These are phyloP conservation scores for Corythornis vintsioides DNA, from an alignment of 2,113 vertebrate genomes.

Conservation along the genomic window DNA sequence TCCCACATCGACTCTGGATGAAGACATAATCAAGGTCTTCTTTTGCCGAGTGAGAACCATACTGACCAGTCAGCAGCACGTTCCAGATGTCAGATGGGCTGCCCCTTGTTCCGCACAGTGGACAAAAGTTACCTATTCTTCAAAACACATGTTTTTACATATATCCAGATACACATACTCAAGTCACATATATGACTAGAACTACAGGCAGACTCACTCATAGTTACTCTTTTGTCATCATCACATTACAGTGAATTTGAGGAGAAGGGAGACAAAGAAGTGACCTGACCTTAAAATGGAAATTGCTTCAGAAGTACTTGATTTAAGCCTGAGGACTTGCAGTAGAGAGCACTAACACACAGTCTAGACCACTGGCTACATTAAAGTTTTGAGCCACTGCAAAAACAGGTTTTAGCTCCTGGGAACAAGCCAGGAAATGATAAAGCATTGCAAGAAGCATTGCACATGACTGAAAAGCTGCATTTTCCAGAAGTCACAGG, in stretches of 20 bases:
- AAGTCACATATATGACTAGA: neutral
- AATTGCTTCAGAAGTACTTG: neutral
- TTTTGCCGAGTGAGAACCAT: too few relatives aligned
- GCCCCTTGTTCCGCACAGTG: too few relatives aligned
- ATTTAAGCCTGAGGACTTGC: neutral
- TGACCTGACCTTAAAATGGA: neutral
- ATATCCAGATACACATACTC: neutral
- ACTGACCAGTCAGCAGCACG: too few relatives aligned
- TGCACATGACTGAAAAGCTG: fast-evolving
- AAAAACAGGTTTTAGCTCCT: neutral
- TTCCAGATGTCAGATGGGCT: too few relatives aligned
- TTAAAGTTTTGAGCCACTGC: neutral
- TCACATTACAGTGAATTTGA: neutral
- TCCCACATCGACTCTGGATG: too few relatives aligned
- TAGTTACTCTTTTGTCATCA: neutral
- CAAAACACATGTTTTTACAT: neutral
- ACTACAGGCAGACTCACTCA: neutral
- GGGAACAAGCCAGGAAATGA: neutral
- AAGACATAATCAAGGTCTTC: too few relatives aligned
- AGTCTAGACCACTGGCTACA: neutral
- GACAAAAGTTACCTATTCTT: neutral
- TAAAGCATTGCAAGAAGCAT: neutral
- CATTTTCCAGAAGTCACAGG: neutral
- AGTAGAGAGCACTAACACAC: neutral
- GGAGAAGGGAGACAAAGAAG: neutral